Evolutionary conservation across 2,797 vertebrate genomes (phyloP).

Genomic region (Monodelphis domestica): DNA sequence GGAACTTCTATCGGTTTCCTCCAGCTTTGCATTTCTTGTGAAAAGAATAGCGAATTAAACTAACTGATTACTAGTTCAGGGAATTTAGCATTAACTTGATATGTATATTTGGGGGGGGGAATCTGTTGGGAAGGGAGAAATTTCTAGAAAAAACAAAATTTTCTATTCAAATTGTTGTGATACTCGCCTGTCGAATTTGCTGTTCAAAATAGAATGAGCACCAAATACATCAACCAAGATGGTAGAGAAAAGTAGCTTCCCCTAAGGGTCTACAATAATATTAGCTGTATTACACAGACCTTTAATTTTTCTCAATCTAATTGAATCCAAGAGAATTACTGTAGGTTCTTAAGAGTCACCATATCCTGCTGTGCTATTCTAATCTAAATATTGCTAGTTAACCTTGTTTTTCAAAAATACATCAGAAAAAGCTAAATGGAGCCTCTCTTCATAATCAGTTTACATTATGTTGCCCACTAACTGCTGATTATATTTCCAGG

Average conservation of each 20-base stretch:
- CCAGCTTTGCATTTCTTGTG: constrained; percentile 27
- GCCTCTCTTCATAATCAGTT: constrained; percentile 66
- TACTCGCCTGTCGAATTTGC: constrained; percentile 21
- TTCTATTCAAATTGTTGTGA: background rate
- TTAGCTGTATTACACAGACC: background rate
- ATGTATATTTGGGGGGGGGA: background rate
- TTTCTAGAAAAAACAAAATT: fast-evolving
- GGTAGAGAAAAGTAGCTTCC: constrained; percentile 50
- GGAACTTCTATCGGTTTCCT: constrained; percentile 20
- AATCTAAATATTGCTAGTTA: constrained; percentile 65
- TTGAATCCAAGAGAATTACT: constrained; percentile 61
- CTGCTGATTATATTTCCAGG: constrained; percentile 51
- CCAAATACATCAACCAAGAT: constrained; percentile 36
- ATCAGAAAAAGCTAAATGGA: constrained; percentile 68
- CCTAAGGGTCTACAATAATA: constrained; percentile 40
- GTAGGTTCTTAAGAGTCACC: constrained; percentile 60
- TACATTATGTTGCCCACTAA: constrained; percentile 55
- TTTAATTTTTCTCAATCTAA: constrained; percentile 74
- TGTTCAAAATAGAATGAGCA: constrained; percentile 53
- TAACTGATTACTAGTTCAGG: constrained; percentile 30
- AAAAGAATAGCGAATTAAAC: constrained; percentile 7
- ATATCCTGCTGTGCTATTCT: constrained; percentile 59
- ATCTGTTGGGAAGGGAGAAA: background rate
- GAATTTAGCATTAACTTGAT: constrained; percentile 24
- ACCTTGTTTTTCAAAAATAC: constrained; percentile 69